These are phyloP conservation scores for Proctacanthus coquilletti DNA, from an alignment of 1,140 invertebrate species.

Conservation along the genomic window DNA sequence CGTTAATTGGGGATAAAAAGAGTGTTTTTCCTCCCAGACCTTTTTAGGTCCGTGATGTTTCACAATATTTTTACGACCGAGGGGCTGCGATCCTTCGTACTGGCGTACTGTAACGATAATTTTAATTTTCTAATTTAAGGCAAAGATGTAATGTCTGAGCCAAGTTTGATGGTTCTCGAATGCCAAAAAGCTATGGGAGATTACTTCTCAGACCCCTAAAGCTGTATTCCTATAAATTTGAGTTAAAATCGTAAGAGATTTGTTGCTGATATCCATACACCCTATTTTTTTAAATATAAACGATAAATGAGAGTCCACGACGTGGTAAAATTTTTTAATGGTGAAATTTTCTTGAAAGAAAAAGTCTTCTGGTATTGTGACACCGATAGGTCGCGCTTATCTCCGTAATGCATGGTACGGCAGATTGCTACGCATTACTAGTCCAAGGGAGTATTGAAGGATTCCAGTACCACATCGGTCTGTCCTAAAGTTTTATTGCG, in stretches of 20 bases:
- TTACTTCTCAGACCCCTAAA: constrained; percentile 7
- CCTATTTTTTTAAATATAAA: constrained; percentile 1
- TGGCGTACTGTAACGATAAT: no score
- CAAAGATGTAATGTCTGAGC: constrained; percentile 1
- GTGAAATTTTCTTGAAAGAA: background rate
- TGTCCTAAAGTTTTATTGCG: no score
- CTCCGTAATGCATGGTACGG: constrained; percentile 1
- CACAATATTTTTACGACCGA: no score
- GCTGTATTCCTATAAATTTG: constrained; percentile 5
- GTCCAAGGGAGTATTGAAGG: no score
- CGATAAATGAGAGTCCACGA: background rate
- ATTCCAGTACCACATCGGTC: no score
- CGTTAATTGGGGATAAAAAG: no score
- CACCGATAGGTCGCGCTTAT: constrained; percentile 3
- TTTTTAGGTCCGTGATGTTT: no score
- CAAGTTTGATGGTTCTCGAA: constrained; percentile 5
- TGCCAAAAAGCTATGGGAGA: constrained; percentile 5
- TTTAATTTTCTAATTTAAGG: background rate
- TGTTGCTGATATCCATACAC: background rate
- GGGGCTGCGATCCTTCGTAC: no score
- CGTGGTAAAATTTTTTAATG: background rate
- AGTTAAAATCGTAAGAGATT: constrained; percentile 1
- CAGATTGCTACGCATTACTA: background rate
- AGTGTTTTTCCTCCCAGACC: no score
- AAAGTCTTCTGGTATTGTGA: background rate